Evolutionary conservation across 2,888 invertebrate species (phyloP), one percentile per base, ranked within the genome.

Genomic region (Eupithecia vulgata): DNA sequence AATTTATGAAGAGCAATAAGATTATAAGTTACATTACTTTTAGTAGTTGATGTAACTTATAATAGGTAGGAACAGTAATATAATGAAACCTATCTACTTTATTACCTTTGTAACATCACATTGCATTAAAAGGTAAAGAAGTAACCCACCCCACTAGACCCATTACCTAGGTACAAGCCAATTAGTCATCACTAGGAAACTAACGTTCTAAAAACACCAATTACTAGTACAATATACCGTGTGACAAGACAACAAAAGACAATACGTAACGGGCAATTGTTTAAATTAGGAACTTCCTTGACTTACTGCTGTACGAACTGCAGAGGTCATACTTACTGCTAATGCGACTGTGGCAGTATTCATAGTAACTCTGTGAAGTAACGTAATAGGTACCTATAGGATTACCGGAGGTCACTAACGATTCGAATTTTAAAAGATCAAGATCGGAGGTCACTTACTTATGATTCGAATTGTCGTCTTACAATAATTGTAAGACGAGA

Each of bases 241-340:
- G 77, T 67, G 76, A 78, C 78, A 70, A 64, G 76, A 78, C 79
- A 70, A 64, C 42, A 73, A 45, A 68, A 83, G 83, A 89, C 89
- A 88, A 89, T 86, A 82, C 80, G 78, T 79, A 80, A 81, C 74
- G 78, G 79, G 73, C 85, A 87, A 88, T 89, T 90, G 89, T 88
- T 89, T 91, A 88, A 91, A 91, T 91, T 91, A 82, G 86, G 78
- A 70, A 89, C 90, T 89, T 92, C 91, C 91, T 88, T 65, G 64
- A 64, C 21, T 52, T 52, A 21, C 52, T n/a, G 48, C 48, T 52
- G 52, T 52, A 52, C 21, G 52, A 52, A 57, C 57, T 57, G 21
- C 57, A 57, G 21, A 57, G 57, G 57, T 25, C 57, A 25, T 13
- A 57, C 57, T 57, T 57, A 25, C 25, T 57, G 57, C 57, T 21